A percentile compares a stretch with the other conserved stretches of the same genome.
Evolutionary conservation across 1,140 invertebrate species (phyloP).

Genomic region (Zaprionus kolodkinae): DNA sequence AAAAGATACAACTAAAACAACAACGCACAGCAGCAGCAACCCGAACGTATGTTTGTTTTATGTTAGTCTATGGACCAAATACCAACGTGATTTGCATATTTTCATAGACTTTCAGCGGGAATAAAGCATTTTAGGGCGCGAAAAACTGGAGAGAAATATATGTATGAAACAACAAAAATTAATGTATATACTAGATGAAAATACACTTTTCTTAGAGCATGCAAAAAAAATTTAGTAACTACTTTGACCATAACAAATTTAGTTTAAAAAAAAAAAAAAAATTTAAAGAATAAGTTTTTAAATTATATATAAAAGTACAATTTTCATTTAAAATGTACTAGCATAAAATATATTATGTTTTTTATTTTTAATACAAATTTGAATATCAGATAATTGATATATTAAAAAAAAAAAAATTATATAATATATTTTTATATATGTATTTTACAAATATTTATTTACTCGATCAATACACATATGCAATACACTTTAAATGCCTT

Average conservation of each 20-base stretch:
- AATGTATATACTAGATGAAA: background rate
- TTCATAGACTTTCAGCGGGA: slow-evolving; percentile 65
- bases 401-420: too few species aligned
- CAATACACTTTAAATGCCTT: background rate
- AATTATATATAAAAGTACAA: too few species aligned
- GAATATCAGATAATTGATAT: too few species aligned
- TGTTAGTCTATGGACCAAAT: slow-evolving; percentile 31
- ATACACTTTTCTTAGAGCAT: background rate
- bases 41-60: slow-evolving; percentile 2
- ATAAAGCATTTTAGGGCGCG: slow-evolving; percentile 3
- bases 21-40: background rate
- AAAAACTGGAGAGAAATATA: background rate
- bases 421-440: too few species aligned
- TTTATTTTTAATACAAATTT: too few species aligned
- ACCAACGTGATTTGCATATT: slow-evolving; percentile 78
- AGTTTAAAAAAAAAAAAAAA: background rate
- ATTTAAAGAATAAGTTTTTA: too few species aligned
- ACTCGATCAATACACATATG: too few species aligned
- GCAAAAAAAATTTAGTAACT: too few species aligned
- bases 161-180: background rate
- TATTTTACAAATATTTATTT: too few species aligned
- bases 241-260: too few species aligned
- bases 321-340: too few species aligned
- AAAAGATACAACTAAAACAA: slow-evolving; percentile 20
- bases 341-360: too few species aligned